phyloP scores from a whole-genome alignment of 2,797 vertebrate genomes.

The Anguilla pacifica region DNA sequence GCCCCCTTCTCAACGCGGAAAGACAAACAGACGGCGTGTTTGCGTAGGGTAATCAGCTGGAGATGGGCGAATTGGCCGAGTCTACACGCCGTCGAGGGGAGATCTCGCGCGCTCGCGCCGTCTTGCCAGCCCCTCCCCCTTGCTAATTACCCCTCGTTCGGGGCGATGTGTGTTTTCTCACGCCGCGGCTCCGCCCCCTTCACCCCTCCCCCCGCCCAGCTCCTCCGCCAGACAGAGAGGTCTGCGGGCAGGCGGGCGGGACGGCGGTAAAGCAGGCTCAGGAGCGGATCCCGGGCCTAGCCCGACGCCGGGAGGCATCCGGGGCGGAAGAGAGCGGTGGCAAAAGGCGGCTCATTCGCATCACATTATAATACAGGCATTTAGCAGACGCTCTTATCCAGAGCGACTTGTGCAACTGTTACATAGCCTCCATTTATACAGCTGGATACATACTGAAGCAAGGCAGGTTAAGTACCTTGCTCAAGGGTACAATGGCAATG shows the following conservation, averaged over 20 bases:
- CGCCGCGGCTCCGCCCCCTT: background rate
- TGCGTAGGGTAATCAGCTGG: constrained; percentile 89
- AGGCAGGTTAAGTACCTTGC: too few species aligned
- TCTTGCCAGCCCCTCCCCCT: constrained; percentile 66
- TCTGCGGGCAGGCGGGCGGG: background rate
- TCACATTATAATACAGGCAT: too few species aligned
- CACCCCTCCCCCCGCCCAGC: background rate
- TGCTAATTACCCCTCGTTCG: constrained; percentile 90
- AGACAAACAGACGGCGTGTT: constrained; percentile 61
- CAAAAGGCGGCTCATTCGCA: background rate
- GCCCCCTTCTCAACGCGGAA: constrained; percentile 70
- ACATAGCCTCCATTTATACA: too few species aligned
- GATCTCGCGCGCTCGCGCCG: constrained; percentile 61
- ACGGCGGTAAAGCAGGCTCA: constrained; percentile 12
- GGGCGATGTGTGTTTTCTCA: constrained; percentile 55
- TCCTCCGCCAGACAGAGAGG: background rate
- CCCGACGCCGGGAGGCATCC: background rate
- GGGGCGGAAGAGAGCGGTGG: background rate
- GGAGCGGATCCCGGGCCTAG: background rate
- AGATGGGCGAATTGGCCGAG: constrained; percentile 88
- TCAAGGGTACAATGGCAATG: too few species aligned
- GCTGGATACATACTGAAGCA: too few species aligned
- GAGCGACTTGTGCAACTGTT: too few species aligned
- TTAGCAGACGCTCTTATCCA: too few species aligned
- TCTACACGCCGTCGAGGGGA: constrained; percentile 84